Conservation (phyloP, 2,888 invertebrate species). For the Drosophila lacicola region DNA sequence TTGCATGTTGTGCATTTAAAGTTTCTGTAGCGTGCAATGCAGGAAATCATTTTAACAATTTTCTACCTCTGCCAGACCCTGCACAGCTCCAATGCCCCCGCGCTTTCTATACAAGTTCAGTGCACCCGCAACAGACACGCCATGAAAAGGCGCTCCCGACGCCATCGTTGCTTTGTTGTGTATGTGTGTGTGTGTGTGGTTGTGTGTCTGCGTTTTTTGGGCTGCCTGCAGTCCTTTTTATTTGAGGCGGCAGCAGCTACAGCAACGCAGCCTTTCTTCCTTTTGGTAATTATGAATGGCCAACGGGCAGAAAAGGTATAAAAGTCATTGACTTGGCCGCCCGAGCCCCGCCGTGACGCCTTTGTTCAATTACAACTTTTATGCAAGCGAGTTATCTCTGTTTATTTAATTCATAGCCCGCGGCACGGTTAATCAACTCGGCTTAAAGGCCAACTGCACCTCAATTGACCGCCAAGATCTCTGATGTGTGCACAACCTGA, state of each 20-base stretch:
- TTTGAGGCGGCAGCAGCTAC: constrained; percentile 30
- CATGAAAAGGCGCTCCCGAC: constrained; percentile 59
- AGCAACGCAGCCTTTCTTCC: constrained; percentile 42
- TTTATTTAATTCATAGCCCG: constrained; percentile 52
- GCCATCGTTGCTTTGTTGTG: constrained; percentile 64
- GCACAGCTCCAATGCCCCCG: not conserved
- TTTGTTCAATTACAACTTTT: constrained; percentile 72
- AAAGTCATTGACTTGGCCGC: constrained; percentile 56
- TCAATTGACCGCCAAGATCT: constrained; percentile 21
- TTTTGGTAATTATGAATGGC: constrained; percentile 74
- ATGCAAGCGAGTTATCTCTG: constrained; percentile 55
- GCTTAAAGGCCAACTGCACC: constrained; percentile 29
- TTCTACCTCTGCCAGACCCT: constrained; percentile 47
- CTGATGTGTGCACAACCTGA: constrained; percentile 28
- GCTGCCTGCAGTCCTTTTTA: constrained; percentile 47
- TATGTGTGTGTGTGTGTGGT: constrained; percentile 8
- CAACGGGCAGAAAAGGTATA: constrained; percentile 61
- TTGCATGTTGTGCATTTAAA: constrained; percentile 76
- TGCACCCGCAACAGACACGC: constrained; percentile 70
- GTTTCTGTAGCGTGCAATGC: constrained; percentile 75
- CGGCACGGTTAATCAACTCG: constrained; percentile 52
- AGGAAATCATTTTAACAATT: constrained; percentile 80
- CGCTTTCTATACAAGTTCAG: constrained; percentile 62
- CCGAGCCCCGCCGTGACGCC: not conserved
- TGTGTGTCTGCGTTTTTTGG: constrained; percentile 38